These are phyloP conservation scores for Pseudanteris insignis DNA, from an alignment of 2,888 invertebrate genomes.

Conservation along the genomic window DNA sequence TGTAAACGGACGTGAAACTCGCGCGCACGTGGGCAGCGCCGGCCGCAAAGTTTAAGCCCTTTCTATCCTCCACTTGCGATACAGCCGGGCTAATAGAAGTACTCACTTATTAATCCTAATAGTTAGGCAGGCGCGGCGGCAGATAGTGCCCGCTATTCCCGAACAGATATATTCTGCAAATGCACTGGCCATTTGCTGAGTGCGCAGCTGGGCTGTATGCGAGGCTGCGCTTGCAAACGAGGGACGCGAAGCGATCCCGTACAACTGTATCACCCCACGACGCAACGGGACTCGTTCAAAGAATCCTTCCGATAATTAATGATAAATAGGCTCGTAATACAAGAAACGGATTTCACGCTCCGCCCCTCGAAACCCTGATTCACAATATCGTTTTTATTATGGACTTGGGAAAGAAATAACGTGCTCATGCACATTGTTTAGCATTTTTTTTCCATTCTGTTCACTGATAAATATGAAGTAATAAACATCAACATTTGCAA, in stretches of 20 bases:
- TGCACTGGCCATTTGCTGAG: conserved; percentile 45
- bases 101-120: conserved; percentile 47
- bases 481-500: too few relatives aligned
- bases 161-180: conserved; percentile 37
- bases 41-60: conserved; percentile 44
- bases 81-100: conserved; percentile 45
- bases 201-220: conserved; percentile 41
- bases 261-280: neutral
- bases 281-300: too few relatives aligned
- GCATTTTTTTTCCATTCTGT: too few relatives aligned
- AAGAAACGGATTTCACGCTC: too few relatives aligned
- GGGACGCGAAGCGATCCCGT: conserved; percentile 23
- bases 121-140: conserved; percentile 39
- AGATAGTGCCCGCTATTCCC: conserved; percentile 30
- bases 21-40: conserved; percentile 11
- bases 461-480: too few relatives aligned
- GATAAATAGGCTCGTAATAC: too few relatives aligned
- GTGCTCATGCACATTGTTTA: too few relatives aligned
- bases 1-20: conserved; percentile 2
- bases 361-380: too few relatives aligned
- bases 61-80: conserved; percentile 36
- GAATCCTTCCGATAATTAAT: too few relatives aligned
- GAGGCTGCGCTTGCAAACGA: conserved; percentile 40
- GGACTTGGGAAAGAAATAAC: too few relatives aligned
- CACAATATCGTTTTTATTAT: too few relatives aligned